Percentiles rank a stretch among this genome's conserved stretches.
Conservation (phyloP, 2,113 vertebrate species). For the Chaenocephalus aceratus region DNA sequence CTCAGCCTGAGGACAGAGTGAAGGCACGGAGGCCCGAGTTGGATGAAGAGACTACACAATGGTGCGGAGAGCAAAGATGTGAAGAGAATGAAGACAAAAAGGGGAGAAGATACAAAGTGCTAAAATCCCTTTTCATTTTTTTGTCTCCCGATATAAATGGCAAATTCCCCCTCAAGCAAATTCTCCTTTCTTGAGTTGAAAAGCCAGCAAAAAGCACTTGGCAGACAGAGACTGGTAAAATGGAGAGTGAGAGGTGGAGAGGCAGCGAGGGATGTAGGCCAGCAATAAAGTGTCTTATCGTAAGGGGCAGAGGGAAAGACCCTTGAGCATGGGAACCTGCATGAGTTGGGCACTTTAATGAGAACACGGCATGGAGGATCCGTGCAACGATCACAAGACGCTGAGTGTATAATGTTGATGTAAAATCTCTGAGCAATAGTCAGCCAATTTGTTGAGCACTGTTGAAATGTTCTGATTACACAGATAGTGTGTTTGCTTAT, state of each 20-base stretch:
- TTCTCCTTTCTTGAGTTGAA: conserved; percentile 68
- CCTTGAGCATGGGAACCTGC: conserved; percentile 66
- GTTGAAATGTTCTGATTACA: conserved; percentile 55
- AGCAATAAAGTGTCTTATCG: conserved; percentile 61
- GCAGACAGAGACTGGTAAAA: conserved; percentile 52
- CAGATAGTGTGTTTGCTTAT: conserved; percentile 33
- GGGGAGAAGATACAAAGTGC: conserved; percentile 62
- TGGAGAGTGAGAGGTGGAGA: conserved; percentile 44
- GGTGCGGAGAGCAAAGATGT: conserved; percentile 62
- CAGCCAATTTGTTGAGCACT: conserved; percentile 46
- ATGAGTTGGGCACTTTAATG: conserved; percentile 43
- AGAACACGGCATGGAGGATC: conserved; percentile 46
- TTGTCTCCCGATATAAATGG: conserved; percentile 77
- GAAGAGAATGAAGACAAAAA: conserved; percentile 69
- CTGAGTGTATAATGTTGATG: conserved; percentile 49
- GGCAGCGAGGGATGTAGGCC: conserved; percentile 65
- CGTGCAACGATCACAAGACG: conserved; percentile 46
- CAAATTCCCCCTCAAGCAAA: conserved; percentile 77
- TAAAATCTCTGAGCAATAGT: conserved; percentile 48
- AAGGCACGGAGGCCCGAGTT: conserved; percentile 56
- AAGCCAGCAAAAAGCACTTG: conserved; percentile 70
- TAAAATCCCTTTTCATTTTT: conserved; percentile 62
- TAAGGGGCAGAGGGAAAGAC: conserved; percentile 56
- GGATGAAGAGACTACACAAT: conserved; percentile 62
- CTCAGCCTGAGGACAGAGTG: conserved; percentile 59